A percentile compares a stretch with the other conserved stretches of the same genome.
These are phyloP conservation scores for Heterodera carotae DNA, from an alignment of 1,140 invertebrate genomes.

Conservation along the genomic window DNA sequence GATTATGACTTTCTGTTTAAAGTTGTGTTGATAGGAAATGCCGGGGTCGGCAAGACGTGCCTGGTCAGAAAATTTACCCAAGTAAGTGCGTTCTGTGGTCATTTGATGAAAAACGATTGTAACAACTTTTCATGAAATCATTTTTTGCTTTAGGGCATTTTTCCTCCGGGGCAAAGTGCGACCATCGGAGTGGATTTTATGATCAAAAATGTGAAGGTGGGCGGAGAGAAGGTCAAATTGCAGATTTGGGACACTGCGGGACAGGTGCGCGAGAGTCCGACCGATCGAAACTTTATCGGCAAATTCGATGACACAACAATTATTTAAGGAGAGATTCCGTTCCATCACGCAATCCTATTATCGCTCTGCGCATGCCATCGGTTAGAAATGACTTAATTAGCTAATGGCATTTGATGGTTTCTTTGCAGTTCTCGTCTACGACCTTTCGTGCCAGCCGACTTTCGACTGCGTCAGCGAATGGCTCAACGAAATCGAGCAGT, in stretches of 20 bases:
- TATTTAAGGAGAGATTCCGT: constrained; percentile 79
- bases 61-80: constrained; percentile 68
- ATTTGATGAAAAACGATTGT: no score
- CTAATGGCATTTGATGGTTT: background rate
- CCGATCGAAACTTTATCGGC: background rate
- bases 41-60: constrained; percentile 76
- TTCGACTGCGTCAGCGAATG: constrained; percentile 87
- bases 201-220: constrained; percentile 89
- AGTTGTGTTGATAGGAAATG: constrained; percentile 63
- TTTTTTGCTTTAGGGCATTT: constrained; percentile 74
- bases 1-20: constrained; percentile 66
- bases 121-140: no score
- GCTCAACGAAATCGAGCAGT: constrained; percentile 81
- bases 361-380: constrained; percentile 71
- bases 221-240: constrained; percentile 86
- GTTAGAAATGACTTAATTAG: constrained; percentile 48
- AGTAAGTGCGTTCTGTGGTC: no score
- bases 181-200: constrained; percentile 95
- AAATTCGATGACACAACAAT: no score
- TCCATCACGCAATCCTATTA: constrained; percentile 72
- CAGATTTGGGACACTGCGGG: constrained; percentile 61
- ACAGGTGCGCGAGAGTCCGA: constrained; percentile 32
- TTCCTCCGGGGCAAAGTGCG: constrained; percentile 88
- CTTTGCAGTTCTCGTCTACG: constrained; percentile 74
- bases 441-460: constrained; percentile 85